phyloP scores from a whole-genome alignment of 1,140 invertebrate genomes.

The Cydia fagiglandana region DNA sequence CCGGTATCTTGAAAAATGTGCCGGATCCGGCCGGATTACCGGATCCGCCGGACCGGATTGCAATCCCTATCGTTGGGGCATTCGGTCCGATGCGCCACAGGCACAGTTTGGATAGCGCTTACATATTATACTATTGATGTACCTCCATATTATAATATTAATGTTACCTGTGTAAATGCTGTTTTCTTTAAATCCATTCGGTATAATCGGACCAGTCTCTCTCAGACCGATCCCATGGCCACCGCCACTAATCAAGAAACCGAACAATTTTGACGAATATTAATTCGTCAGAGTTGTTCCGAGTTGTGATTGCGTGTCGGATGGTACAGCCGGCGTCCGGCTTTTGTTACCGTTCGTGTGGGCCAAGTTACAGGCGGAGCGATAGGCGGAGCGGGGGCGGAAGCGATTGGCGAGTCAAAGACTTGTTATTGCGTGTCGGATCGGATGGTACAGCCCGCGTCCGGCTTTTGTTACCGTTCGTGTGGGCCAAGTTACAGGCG shows the following conservation, averaged over 20 bases:
- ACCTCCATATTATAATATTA: no score
- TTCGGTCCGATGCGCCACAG: no score
- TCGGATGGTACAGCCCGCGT: constrained; percentile 44
- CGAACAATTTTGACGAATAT: constrained; percentile 60
- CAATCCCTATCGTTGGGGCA: no score
- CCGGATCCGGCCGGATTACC: no score
- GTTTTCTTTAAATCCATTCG: no score
- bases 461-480: not conserved
- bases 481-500: not conserved
- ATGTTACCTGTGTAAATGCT: no score
- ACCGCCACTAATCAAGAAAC: constrained; percentile 55
- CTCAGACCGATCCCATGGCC: constrained; percentile 29
- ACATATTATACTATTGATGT: no score
- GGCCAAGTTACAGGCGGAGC: not conserved
- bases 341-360: constrained; percentile 4
- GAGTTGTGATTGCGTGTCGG: constrained; percentile 62
- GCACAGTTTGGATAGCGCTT: no score
- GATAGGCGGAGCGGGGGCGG: not conserved
- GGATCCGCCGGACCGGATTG: no score
- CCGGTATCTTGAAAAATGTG: no score
- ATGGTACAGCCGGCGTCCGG: constrained; percentile 38
- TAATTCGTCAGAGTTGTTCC: constrained; percentile 60
- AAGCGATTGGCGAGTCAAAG: not conserved
- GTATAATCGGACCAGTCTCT: not conserved
- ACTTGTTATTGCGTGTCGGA: constrained; percentile 54